Evolutionary conservation across 2,888 invertebrate genomes (phyloP), one percentile per base, ranked within the genome.

Genomic region (Aphidius colemani): DNA sequence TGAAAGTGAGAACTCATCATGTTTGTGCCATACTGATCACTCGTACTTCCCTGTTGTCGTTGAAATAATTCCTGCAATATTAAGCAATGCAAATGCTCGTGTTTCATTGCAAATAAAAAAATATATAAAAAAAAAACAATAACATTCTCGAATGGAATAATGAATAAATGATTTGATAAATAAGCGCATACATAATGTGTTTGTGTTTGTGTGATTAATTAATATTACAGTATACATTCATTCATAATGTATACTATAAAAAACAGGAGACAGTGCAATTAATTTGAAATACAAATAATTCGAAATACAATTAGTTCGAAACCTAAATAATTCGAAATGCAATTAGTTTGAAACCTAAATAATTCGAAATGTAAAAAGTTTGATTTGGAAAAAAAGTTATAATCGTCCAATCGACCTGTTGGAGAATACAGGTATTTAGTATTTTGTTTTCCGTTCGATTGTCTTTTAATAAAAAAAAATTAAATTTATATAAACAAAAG

Each of bases 1-100:
- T 91, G 90, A 79, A 91, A 91, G 61, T 91, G 89, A 43, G 92
- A 90, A 69, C 88, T 90, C 83, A 89, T 90, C 90, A 91, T 91
- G 78, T 78, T 78, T 61, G 78, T 80, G 72, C 77, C 76, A 73
- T 78, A 81, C 72, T 83, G 84, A 67, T 84, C 83, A 48, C 86
- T 86, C 41, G 87, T 84, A 71, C 85, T 85, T 66, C 88, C 89
- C 67, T 90, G 90, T 80, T 95, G 95, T 46, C 95, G 85, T 83
- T 94, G 92, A 87, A 96, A 96, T 73, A 96, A 87, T 83, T 95
- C 95, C 85, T 82, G 79, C 65, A 80, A 80, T 69, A 30, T 68
- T 72, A 71, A 72, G 69, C 72, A 75, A 75, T 74, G 72, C 70
- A 70, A 67, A 69, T 68, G 69, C 70, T 72, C 70, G 67, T 65